Evolutionary conservation across 2,888 invertebrate species (phyloP).

Genomic region (Leptodirus hochenwartii): DNA sequence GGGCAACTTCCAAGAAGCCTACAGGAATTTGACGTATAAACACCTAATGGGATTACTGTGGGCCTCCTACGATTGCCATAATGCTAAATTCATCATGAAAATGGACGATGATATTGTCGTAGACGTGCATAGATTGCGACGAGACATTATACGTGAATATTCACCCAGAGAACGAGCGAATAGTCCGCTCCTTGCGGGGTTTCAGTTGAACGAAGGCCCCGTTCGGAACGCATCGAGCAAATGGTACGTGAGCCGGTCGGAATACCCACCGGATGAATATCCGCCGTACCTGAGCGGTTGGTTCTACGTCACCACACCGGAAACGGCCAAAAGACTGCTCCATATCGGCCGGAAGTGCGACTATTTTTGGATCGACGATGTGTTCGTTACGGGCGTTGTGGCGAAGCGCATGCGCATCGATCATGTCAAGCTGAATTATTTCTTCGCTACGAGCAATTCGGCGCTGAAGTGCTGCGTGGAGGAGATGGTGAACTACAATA

Average conservation of each 20-base stretch:
- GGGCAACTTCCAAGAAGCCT: constrained; percentile 59
- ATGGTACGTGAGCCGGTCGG: constrained; percentile 57
- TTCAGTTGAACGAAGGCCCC: constrained; percentile 43
- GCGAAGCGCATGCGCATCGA: constrained; percentile 32
- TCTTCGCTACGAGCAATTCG: constrained; percentile 52
- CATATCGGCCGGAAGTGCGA: constrained; percentile 33
- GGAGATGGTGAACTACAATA: constrained; percentile 34
- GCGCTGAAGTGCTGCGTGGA: constrained; percentile 59
- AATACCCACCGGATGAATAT: constrained; percentile 41
- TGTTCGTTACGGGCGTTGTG: constrained; percentile 66
- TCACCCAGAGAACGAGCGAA: constrained; percentile 23
- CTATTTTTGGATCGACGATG: constrained; percentile 88
- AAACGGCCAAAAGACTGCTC: constrained; percentile 38
- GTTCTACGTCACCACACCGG: constrained; percentile 59
- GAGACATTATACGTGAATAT: constrained; percentile 27
- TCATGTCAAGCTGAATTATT: constrained; percentile 35
- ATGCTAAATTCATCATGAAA: constrained; percentile 50
- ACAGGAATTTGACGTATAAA: constrained; percentile 65
- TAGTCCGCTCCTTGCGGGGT: constrained; percentile 35
- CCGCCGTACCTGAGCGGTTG: constrained; percentile 69
- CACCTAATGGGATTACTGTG: constrained; percentile 68
- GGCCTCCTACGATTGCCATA: constrained; percentile 42
- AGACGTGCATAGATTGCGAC: constrained; percentile 38
- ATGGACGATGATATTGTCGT: constrained; percentile 68
- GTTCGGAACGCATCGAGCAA: constrained; percentile 58